Evolutionary conservation across 2,888 invertebrate species (phyloP).

Genomic region (Cryptophagus acutangulus): DNA sequence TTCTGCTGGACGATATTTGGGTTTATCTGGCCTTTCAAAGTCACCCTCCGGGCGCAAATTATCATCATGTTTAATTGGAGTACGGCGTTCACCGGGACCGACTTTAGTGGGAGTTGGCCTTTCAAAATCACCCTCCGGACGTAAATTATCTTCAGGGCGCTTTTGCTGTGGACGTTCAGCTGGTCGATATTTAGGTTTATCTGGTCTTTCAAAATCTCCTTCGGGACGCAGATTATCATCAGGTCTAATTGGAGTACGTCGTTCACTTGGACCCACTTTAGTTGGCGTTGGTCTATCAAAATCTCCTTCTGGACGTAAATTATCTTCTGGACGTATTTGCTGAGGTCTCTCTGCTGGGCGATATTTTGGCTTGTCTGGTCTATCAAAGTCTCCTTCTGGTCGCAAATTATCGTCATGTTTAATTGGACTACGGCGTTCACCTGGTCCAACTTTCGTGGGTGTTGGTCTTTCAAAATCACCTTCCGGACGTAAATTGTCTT

Average conservation of each 20-base stretch:
- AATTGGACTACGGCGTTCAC: slow-evolving; percentile 41
- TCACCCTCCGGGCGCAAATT: no score
- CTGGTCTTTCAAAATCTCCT: slow-evolving; percentile 45
- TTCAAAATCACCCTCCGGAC: slow-evolving; percentile 49
- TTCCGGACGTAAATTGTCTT: slow-evolving; percentile 52
- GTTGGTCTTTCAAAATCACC: slow-evolving; percentile 53
- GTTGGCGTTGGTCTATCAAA: slow-evolving; percentile 53
- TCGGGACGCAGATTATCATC: slow-evolving; percentile 45
- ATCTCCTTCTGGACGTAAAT: slow-evolving; percentile 47
- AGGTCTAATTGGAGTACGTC: slow-evolving; percentile 39
- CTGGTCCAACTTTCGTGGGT: slow-evolving; percentile 38
- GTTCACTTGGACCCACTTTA: slow-evolving; percentile 36
- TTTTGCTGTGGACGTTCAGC: slow-evolving; percentile 42
- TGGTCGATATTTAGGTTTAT: slow-evolving; percentile 31
- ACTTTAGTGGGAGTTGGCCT: slow-evolving; percentile 43
- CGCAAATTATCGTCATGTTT: slow-evolving; percentile 54
- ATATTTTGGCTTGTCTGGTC: slow-evolving; percentile 44
- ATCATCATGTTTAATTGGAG: no score
- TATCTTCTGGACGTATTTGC: slow-evolving; percentile 42
- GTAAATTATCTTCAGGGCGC: slow-evolving; percentile 53
- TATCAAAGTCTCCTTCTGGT: slow-evolving; percentile 49
- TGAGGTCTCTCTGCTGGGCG: slow-evolving; percentile 40
- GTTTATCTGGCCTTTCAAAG: no score
- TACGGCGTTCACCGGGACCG: no score
- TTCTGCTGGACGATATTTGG: no score